These are phyloP conservation scores for human (Homo sapiens) DNA, from an alignment of 2,113 vertebrate genomes.

Conservation along the genomic window GRCh38 chr7:70773501-70774000, in stretches of 20 bases:
- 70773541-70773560: slow-evolving; percentile 61
- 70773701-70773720: not conserved
- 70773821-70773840: not conserved
- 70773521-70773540: slow-evolving; percentile 57
- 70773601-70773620: slow-evolving; percentile 59
- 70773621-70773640: not conserved
- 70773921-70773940: not conserved
- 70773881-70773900: not conserved
- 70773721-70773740: not conserved
- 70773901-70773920: not conserved
- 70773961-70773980: not conserved
- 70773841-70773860: not conserved
- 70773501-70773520: slow-evolving; percentile 56
- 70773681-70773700: not conserved
- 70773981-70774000: not conserved
- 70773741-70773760: accelerated
- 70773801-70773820: not conserved
- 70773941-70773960: not conserved
- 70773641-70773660: slow-evolving; percentile 11
- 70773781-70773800: not conserved
- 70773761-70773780: not conserved
- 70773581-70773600: slow-evolving; percentile 38
- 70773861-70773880: not conserved
- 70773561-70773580: slow-evolving; percentile 49
- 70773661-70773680: slow-evolving; percentile 21